Evolutionary conservation across 2,797 vertebrate genomes (phyloP).

Genomic region (Ctenochaetus hawaiiensis): DNA sequence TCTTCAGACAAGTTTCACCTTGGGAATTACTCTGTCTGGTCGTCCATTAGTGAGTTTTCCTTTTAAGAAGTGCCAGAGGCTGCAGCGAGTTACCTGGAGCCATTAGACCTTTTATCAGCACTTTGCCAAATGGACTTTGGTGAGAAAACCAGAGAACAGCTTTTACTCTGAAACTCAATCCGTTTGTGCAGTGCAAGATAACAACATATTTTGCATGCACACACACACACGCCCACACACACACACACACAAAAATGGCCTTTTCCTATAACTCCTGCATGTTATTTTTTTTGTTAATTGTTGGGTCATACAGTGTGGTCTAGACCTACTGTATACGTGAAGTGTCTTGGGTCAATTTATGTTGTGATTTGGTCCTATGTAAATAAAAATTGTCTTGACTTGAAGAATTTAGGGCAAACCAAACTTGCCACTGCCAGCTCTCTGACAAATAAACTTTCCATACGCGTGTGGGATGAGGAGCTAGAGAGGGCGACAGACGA

Average conservation of each 20-base stretch:
- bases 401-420: background rate
- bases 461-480: no score
- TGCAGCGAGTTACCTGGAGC: constrained; percentile 32
- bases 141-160: constrained; percentile 10
- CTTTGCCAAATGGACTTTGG: background rate
- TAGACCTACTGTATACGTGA: no score
- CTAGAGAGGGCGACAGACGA: background rate
- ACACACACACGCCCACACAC: background rate
- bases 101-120: constrained; percentile 26
- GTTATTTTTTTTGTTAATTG: no score
- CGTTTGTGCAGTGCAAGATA: background rate
- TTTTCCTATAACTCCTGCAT: background rate
- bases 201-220: background rate
- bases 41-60: constrained; percentile 51
- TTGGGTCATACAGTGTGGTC: no score
- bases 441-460: background rate
- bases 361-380: no score
- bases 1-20: constrained; percentile 22
- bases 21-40: constrained; percentile 41
- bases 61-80: constrained; percentile 12
- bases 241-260: background rate
- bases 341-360: no score
- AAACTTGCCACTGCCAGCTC: background rate
- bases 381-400: no score
- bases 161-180: background rate